Conservation (phyloP, 2,113 vertebrate genomes). For the Meriones unguiculatus region DNA sequence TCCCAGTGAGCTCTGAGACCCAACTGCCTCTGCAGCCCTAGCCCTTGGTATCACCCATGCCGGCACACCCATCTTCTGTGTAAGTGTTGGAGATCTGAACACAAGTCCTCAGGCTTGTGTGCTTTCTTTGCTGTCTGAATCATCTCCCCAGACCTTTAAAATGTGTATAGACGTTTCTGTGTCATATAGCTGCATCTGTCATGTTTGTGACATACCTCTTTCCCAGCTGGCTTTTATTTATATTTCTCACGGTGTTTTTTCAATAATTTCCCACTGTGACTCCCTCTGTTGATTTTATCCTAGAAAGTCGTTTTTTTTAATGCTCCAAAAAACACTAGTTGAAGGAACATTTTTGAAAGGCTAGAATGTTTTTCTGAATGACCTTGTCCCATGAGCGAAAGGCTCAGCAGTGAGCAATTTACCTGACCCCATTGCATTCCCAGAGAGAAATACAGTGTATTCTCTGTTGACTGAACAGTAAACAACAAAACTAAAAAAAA, state of each 20-base stretch:
- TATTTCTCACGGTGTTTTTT: constrained; percentile 17
- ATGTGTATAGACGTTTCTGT: neutral
- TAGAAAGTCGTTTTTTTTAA: neutral
- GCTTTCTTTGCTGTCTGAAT: neutral
- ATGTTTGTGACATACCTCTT: neutral
- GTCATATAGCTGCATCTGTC: neutral
- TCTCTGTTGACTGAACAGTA: constrained; percentile 60
- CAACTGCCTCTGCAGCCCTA: neutral
- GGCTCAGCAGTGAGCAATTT: neutral
- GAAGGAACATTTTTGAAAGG: neutral
- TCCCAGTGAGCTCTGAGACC: neutral
- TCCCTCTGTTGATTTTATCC: constrained; percentile 32
- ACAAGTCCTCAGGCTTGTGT: neutral
- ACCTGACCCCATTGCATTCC: neutral
- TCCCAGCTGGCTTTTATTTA: constrained; percentile 18
- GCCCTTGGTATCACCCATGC: neutral
- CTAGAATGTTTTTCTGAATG: neutral
- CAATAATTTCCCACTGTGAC: constrained; percentile 1
- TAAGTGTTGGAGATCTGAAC: neutral
- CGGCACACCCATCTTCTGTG: neutral
- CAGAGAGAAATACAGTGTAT: constrained; percentile 38
- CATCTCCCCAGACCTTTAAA: neutral
- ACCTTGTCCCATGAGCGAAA: neutral
- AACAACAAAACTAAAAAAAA: constrained; percentile 57
- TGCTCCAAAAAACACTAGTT: neutral